Evolutionary conservation across 2,888 invertebrate species (phyloP), one percentile per base, ranked within the genome.

Genomic region (Dicyrtoma fusca): DNA sequence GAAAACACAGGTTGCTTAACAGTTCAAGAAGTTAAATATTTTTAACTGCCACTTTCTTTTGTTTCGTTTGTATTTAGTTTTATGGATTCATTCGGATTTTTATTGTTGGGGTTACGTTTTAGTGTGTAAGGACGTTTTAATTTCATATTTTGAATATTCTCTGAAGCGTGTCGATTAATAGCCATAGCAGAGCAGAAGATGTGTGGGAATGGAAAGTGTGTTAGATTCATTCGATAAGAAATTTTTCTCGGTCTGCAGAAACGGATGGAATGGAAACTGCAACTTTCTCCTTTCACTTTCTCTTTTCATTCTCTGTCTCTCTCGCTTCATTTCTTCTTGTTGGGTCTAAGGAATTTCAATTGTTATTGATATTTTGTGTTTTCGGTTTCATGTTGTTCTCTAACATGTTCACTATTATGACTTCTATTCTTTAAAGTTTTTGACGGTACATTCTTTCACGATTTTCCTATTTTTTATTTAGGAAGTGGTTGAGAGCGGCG

Each of bases 401-500:
- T 10, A 25, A 25, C 25, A 57, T 21, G 53, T 11, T 25, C 11
- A 61, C 26, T 61, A 61, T 42, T 34, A 34, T 8, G 34, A 34
- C 34, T 34, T 34, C 34, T 34, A 34, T 34, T 51, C 26, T 25
- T 51, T 59, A 34, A 49, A 21, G 8, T 51, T 21, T 19, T 11
- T 17, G 14, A 6, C 5, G 57, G 21, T 69, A 14, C 44, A 57
- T 55, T 69, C 59, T 68, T 21, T 34, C 13, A 53, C 19, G 53
- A n/a, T 13, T 19, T 57, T 76, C 73, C 66, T 79, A 79, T 72
- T 80, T 79, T 75, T 74, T 80, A 74, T 63, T 75, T 68, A 80
- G 76, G 76, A 80, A 76, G 73, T 75, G 76, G 78, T 79, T 80
- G 75, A 80, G 76, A 74, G 80, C 80, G 71, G 80, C 80, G 74